Conservation (phyloP, 1,140 invertebrate genomes). For the Pseudomyrmex flavicornis region DNA sequence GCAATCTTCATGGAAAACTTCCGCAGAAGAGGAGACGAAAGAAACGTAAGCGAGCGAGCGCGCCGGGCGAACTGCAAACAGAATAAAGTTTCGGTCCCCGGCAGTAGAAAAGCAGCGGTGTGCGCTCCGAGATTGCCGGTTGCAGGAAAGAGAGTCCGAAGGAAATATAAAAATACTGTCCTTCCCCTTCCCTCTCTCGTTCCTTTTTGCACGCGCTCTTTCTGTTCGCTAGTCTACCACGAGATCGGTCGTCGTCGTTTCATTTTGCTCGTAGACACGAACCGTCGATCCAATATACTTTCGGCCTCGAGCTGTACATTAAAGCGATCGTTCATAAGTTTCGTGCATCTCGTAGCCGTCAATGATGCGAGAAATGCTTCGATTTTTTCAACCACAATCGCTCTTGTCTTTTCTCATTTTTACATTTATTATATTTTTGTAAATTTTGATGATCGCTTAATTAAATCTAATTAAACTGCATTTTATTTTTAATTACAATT, state of each 20-base stretch:
- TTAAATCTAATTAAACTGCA: not conserved
- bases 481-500: not conserved
- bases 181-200: not conserved
- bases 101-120: slow-evolving; percentile 16
- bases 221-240: not conserved
- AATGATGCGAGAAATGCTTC: not conserved
- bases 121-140: slow-evolving; percentile 50
- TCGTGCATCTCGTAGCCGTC: not conserved
- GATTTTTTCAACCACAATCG: slow-evolving; percentile 7
- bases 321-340: slow-evolving; percentile 42
- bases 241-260: not conserved
- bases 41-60: slow-evolving; percentile 31
- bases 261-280: slow-evolving; percentile 45
- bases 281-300: slow-evolving; percentile 37
- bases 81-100: slow-evolving; percentile 64
- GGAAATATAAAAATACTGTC: slow-evolving; percentile 60
- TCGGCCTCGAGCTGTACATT: not conserved
- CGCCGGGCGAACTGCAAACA: slow-evolving; percentile 56
- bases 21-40: slow-evolving; percentile 39
- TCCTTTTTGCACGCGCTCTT: too few species aligned
- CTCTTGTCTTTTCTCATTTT: not conserved
- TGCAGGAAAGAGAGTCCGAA: slow-evolving; percentile 48
- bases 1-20: slow-evolving; percentile 68
- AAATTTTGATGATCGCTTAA: not conserved
- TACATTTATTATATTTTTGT: not conserved